Evolutionary conservation across 2,888 invertebrate species (phyloP).

Genomic region (Uropetala carovei): DNA sequence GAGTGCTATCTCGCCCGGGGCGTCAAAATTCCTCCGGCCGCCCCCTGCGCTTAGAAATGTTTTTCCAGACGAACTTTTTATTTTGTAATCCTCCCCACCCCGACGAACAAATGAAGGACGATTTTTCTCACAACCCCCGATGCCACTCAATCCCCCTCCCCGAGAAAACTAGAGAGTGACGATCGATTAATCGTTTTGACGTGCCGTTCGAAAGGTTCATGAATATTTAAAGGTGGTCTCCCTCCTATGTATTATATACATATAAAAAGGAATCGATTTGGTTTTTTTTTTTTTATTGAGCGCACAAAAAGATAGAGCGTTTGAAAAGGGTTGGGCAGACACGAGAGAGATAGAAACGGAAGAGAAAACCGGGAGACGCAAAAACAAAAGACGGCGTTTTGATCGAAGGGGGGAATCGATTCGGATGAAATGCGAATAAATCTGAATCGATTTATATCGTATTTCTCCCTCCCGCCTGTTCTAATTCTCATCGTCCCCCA

Average conservation of each 20-base stretch:
- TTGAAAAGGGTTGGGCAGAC: too few species aligned
- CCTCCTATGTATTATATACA: too few species aligned
- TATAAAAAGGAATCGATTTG: too few species aligned
- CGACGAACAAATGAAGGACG: not conserved
- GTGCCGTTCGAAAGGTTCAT: constrained; percentile 1
- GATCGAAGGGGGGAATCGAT: not conserved
- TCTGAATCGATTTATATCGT: not conserved
- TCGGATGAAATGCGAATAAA: constrained; percentile 22
- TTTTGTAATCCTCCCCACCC: not conserved
- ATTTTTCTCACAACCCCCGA: not conserved
- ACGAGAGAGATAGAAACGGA: too few species aligned
- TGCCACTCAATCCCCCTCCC: not conserved
- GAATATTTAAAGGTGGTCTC: not conserved
- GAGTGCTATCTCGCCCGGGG: too few species aligned
- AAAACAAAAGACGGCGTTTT: not conserved
- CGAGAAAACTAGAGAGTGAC: not conserved
- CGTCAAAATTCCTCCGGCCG: too few species aligned
- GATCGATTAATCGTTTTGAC: constrained; percentile 32
- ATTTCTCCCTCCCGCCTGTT: not conserved
- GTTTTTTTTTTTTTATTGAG: too few species aligned
- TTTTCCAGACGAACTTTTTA: not conserved
- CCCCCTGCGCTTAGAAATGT: not conserved
- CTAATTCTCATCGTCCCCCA: not conserved
- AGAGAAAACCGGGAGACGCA: not conserved
- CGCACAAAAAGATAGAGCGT: too few species aligned